Percentiles rank a stretch among this genome's conserved stretches.
These are phyloP conservation scores for Drosophila ficusphila DNA, from an alignment of 1,140 invertebrate genomes.

Conservation along the genomic window DNA sequence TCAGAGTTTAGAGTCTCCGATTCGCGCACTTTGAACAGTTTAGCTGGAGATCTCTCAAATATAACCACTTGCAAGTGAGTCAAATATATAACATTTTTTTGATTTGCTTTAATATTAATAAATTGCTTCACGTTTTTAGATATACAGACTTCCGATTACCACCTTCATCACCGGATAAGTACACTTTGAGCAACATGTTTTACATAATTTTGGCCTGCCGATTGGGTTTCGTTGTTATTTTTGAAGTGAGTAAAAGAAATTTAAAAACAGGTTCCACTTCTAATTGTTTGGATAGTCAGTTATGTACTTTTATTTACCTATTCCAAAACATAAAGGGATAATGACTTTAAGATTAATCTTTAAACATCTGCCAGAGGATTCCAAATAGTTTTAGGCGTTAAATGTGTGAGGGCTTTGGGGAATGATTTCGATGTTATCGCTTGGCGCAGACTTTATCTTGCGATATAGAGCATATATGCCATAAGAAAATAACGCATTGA, in stretches of 20 bases:
- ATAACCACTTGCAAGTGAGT: constrained; percentile 84
- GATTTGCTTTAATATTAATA: neutral
- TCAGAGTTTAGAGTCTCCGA: constrained; percentile 92
- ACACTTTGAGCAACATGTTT: constrained; percentile 91
- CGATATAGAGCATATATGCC: constrained; percentile 74
- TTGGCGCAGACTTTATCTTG: constrained; percentile 60
- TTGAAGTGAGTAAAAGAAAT: constrained; percentile 90
- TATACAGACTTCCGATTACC: constrained; percentile 91
- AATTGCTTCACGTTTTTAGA: constrained; percentile 14
- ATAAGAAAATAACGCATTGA: constrained; percentile 70
- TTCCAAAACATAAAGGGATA: constrained; percentile 18
- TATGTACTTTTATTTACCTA: constrained; percentile 17
- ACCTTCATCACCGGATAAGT: constrained; percentile 87
- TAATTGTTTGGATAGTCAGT: no score
- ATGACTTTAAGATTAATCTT: neutral
- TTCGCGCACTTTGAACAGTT: constrained; percentile 86
- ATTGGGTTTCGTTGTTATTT: constrained; percentile 96
- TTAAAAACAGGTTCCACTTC: no score
- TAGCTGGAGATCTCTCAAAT: constrained; percentile 58
- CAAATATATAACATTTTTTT: neutral
- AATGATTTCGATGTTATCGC: constrained; percentile 59
- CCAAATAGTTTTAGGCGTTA: constrained; percentile 5
- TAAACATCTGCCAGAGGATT: neutral
- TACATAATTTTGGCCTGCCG: constrained; percentile 96
- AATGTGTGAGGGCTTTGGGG: constrained; percentile 33